These are phyloP conservation scores for Coenonympha arcania DNA, from an alignment of 2,888 invertebrate genomes.

Conservation along the genomic window DNA sequence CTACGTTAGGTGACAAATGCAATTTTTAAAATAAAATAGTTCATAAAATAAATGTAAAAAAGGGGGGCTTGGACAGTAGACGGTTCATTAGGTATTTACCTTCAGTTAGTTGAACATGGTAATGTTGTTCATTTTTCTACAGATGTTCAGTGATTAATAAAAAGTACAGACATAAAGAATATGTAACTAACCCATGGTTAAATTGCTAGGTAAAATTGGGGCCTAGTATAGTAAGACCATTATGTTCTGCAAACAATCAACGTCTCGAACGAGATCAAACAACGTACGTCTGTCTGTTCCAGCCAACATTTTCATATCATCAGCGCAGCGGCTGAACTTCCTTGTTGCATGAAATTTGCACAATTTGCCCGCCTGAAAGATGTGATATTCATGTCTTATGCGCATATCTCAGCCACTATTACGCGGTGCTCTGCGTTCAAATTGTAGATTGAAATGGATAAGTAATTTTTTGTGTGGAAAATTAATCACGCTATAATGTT, in stretches of 20 bases:
- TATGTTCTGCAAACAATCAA: neutral
- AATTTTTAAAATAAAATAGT: too few species aligned
- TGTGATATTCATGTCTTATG: conserved; percentile 15
- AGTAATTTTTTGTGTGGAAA: neutral
- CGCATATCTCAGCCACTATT: conserved; percentile 14
- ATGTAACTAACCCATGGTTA: too few species aligned
- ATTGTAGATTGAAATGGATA: neutral
- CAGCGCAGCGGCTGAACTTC: conserved; percentile 10
- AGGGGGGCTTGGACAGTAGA: too few species aligned
- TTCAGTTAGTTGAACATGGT: too few species aligned
- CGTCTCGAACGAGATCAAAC: conserved; percentile 9
- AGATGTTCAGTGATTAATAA: too few species aligned
- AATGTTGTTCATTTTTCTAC: too few species aligned
- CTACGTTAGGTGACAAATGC: too few species aligned
- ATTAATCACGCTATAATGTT: neutral
- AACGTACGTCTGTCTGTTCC: conserved; percentile 11
- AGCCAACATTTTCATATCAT: conserved; percentile 12
- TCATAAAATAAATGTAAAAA: too few species aligned
- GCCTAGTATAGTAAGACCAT: conserved; percentile 1
- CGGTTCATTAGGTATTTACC: too few species aligned
- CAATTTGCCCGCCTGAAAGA: conserved; percentile 7
- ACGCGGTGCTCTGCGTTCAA: neutral
- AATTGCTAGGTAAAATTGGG: too few species aligned
- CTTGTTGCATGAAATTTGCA: conserved; percentile 17
- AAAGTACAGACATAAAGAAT: too few species aligned